Evolutionary conservation across 2,797 vertebrate genomes (phyloP), one percentile per base, ranked within the genome.

Genomic region (Myotis pilosus): DNA sequence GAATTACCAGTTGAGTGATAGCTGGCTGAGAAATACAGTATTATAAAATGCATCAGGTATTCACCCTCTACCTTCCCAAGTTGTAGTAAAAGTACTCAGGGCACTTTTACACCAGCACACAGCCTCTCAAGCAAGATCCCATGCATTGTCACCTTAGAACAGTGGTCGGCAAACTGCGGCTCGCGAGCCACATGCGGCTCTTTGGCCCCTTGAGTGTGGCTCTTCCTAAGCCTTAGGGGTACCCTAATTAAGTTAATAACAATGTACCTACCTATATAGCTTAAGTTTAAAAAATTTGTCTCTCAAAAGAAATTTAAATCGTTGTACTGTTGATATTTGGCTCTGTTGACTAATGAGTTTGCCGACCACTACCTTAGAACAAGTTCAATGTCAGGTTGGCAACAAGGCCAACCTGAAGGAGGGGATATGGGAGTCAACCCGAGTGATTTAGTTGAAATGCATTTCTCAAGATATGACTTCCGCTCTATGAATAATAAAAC

Each of bases 71-170:
- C 47, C 89, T 53, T 41, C 44, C 8, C 36, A 30, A 38, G 47
- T 8, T 53, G 28, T 4, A 49, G 41, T 17, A 7, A 10, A 62
- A 81, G 36, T 15, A 11, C 75, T 15, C 55, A 36, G 72, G 3
- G 49, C 15, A 2, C 75, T 53, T 11, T 55, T 3, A 1, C 1
- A 5, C 38, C 15, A 28, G 16, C 13, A 33, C 0, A 0, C 12
- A 38, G 66, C 28, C 44, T 76, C 53, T 19, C 16, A 3, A 41
- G 28, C 55, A 30, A 38, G 53, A 22, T 66, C 85, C n/a, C 3
- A 0, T 23, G 30, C 51, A 25, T 3, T 25, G 20, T 55, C 33
- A 3, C 23, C 6, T 5, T 4, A 17, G 12, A 33, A 12, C 19
- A 69, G 44, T 44, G 44, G 44, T 44, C 10, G 10, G 44, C 44